Percentiles rank a stretch among this genome's conserved stretches.
These are phyloP conservation scores for Stramonita haemastoma DNA, from an alignment of 2,888 invertebrate genomes.

Conservation along the genomic window DNA sequence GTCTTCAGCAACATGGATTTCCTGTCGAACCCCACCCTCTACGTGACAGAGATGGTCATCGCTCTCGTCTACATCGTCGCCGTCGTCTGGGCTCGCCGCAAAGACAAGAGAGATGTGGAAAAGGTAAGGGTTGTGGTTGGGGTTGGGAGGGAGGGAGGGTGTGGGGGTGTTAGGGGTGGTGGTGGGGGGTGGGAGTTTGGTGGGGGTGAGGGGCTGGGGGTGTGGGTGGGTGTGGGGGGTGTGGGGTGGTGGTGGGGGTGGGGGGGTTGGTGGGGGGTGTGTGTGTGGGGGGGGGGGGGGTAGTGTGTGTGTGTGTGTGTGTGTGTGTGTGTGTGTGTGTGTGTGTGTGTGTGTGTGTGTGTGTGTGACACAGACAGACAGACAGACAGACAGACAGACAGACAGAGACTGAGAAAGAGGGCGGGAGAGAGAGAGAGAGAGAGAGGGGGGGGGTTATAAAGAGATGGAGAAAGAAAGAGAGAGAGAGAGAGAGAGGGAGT, in stretches of 20 bases:
- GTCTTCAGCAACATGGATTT: slow-evolving; percentile 79
- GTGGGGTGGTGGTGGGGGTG: too few relatives aligned
- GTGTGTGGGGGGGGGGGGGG: not conserved
- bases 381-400: too few relatives aligned
- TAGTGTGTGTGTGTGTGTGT: not conserved
- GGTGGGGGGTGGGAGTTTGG: too few relatives aligned
- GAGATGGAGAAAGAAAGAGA: too few relatives aligned
- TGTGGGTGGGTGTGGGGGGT: too few relatives aligned
- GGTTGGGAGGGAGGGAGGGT: too few relatives aligned
- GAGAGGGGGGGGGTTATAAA: too few relatives aligned
- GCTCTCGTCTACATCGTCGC: slow-evolving; percentile 74
- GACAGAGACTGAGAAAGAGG: too few relatives aligned
- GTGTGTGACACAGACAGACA: not conserved
- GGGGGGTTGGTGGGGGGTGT: not conserved
- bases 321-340: not conserved
- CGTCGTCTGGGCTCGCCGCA: slow-evolving; percentile 77
- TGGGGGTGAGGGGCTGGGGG: too few relatives aligned
- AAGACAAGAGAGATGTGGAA: slow-evolving; percentile 77
- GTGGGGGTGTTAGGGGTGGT: too few relatives aligned
- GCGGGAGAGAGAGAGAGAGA: too few relatives aligned
- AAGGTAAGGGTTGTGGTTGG: slow-evolving; percentile 64
- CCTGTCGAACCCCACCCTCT: slow-evolving; percentile 78
- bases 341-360: not conserved
- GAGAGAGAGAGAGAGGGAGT: too few relatives aligned
- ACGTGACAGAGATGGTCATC: slow-evolving; percentile 77